Base-by-base conservation (phyloP, 2,797 vertebrate species). In the Tadarida brasiliensis region DNA sequence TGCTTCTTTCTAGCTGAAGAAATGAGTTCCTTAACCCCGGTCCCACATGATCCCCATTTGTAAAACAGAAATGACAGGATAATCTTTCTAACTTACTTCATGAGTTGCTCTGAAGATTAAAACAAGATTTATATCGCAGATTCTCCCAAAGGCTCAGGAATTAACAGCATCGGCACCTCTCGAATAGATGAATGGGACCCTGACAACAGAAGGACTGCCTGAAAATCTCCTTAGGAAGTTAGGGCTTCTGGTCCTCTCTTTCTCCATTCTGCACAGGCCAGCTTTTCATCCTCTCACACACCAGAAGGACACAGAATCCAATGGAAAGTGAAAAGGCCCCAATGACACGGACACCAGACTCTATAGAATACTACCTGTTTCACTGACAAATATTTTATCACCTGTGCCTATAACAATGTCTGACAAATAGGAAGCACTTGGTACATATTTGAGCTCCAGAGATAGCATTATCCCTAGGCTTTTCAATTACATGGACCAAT, bases 11-110 rank as follows among this genome's bases (percentile, higher is more conserved):
- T 77, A 59, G 11, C 39, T 76, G 15, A 35, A 26, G 28, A 81
- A 82, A 56, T 56, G 26, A 94, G 49, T 92, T 44, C 22, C 67
- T 61, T 93, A 33, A 65, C 17, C 15, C 14, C 65, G 19, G 30
- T 68, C 4, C 8, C 16, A 93, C 10, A 3, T 70, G 22, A 91
- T 73, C 16, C 1, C 15, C 49, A n/a, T 86, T 87, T 83, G n/a
- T 26, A 94, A 89, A 94, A 70, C 1, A 15, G 39, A 22, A 70
- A 93, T 80, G 61, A 81, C 56, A 67, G 61, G 83, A 83, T 39
- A 22, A 26, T 57, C 44, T 44, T 28, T 49, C n/a, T 24, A 59
- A 56, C 14, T 7, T 85, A 51, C 26, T n/a, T 83, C 12, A 28
- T 0, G 3, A 63, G 20, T 26, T 65, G 30, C 61, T 73, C 30